These are phyloP conservation scores for Euzophera pinguis DNA, from an alignment of 2,888 invertebrate genomes.

Conservation along the genomic window DNA sequence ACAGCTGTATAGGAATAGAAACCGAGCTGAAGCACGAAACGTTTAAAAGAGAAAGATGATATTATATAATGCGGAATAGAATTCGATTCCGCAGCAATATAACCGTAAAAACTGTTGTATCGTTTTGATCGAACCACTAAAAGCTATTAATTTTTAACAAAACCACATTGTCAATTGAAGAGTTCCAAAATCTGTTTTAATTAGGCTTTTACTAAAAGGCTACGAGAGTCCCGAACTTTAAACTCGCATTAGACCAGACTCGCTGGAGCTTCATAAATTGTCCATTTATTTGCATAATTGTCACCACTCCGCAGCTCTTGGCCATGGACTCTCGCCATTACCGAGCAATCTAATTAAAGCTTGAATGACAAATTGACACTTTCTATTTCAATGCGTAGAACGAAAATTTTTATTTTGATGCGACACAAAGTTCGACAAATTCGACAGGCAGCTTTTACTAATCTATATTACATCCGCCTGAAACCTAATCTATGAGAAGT, in stretches of 20 bases:
- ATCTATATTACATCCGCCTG: too few relatives aligned
- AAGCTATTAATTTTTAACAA: not conserved
- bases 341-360: not conserved
- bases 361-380: not conserved
- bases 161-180: not conserved
- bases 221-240: not conserved
- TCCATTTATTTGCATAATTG: conserved; percentile 36
- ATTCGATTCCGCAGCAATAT: too few relatives aligned
- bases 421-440: too few relatives aligned
- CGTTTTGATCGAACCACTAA: not conserved
- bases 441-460: too few relatives aligned
- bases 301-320: not conserved
- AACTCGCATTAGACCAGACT: conserved; percentile 12
- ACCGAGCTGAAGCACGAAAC: too few relatives aligned
- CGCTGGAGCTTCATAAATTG: conserved; percentile 26
- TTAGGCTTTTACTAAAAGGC: too few relatives aligned
- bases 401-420: too few relatives aligned
- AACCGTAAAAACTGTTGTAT: not conserved
- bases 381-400: not conserved
- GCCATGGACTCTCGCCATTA: not conserved
- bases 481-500: too few relatives aligned
- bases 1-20: too few relatives aligned
- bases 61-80: too few relatives aligned
- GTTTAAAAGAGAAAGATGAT: too few relatives aligned
- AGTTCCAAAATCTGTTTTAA: not conserved